Percentiles rank a stretch among this genome's conserved stretches.
Evolutionary conservation across 2,888 invertebrate species (phyloP).

Genomic region (Leucozona laternaria): DNA sequence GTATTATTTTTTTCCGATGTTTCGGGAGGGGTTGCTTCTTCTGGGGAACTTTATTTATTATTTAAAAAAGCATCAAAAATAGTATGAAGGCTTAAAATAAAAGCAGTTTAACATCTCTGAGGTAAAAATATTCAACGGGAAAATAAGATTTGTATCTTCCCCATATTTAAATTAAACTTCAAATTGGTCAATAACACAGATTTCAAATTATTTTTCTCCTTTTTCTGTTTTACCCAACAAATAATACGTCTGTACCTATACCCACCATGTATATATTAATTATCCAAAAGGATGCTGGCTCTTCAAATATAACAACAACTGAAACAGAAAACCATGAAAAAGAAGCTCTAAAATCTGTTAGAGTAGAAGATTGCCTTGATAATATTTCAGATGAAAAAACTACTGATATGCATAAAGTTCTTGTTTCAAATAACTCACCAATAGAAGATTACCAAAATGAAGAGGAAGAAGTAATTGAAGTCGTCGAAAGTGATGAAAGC

Average conservation of each 20-base stretch:
- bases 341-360: constrained; percentile 21
- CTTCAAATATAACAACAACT: background rate
- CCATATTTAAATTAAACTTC: background rate
- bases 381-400: constrained; percentile 18
- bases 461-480: constrained; percentile 41
- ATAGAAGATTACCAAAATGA: constrained; percentile 29
- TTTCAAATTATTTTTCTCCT: constrained; percentile 19
- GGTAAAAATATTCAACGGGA: too few species aligned
- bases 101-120: too few species aligned
- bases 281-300: constrained; percentile 15
- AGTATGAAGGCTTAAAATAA: too few species aligned
- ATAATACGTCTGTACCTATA: background rate
- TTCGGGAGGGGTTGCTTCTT: too few species aligned
- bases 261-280: background rate
- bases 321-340: constrained; percentile 32
- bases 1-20: too few species aligned
- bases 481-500: constrained; percentile 31
- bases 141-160: background rate
- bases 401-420: constrained; percentile 20
- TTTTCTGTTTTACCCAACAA: constrained; percentile 30
- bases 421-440: constrained; percentile 9
- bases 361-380: constrained; percentile 51
- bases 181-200: background rate
- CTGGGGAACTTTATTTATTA: too few species aligned
- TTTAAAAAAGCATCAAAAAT: too few species aligned